These are phyloP conservation scores for Chalcosyrphus nemorum DNA, from an alignment of 2,888 invertebrate species.

Conservation along the genomic window DNA sequence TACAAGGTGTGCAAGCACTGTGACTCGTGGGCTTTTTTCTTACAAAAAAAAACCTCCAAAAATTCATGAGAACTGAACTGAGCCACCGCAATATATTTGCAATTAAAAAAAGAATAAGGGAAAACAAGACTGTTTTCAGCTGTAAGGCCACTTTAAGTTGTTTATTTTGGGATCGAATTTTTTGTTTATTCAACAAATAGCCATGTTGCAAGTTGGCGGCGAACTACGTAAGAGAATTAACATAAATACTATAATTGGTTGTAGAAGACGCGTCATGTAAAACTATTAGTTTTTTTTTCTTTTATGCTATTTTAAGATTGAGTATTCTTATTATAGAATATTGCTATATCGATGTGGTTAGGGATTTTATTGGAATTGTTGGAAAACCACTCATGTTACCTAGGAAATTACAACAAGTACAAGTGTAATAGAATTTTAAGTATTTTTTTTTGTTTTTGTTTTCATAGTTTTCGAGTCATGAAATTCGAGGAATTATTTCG, in stretches of 20 bases:
- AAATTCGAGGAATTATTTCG: too few relatives aligned
- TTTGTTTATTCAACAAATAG: conserved; percentile 36
- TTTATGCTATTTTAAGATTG: not conserved
- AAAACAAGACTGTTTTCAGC: not conserved
- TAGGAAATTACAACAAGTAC: not conserved
- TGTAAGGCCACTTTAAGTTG: conserved; percentile 4
- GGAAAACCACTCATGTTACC: not conserved
- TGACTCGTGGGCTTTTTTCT: conserved; percentile 40
- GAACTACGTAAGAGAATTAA: conserved; percentile 30
- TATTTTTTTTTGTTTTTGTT: too few relatives aligned
- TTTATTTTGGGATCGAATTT: conserved; percentile 62
- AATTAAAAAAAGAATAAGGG: not conserved
- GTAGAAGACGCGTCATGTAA: conserved; percentile 11
- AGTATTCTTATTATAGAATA: not conserved
- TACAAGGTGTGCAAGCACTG: conserved; percentile 22
- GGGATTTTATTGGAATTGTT: not conserved
- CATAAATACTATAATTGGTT: conserved; percentile 20
- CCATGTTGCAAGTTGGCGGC: conserved; percentile 17
- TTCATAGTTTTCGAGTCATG: too few relatives aligned
- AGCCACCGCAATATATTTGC: not conserved
- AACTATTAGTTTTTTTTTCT: not conserved
- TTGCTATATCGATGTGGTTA: not conserved
- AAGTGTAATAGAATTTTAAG: not conserved
- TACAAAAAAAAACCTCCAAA: too few relatives aligned
- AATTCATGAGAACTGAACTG: conserved; percentile 21